These are phyloP conservation scores for Heliconius himera DNA, from an alignment of 1,140 invertebrate genomes.

Conservation along the genomic window DNA sequence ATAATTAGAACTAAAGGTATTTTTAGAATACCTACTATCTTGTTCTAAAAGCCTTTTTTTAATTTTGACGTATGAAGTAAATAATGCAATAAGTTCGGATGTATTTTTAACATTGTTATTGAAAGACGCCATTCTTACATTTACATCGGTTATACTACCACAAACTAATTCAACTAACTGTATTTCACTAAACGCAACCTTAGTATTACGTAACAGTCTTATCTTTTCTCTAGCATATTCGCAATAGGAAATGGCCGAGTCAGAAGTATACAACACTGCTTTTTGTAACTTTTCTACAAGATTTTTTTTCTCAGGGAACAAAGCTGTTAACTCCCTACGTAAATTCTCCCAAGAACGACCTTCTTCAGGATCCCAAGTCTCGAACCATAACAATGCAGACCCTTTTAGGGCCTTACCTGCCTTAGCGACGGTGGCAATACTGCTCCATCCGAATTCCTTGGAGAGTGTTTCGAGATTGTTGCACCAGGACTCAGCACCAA, in stretches of 20 bases:
- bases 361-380: constrained; percentile 41
- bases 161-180: constrained; percentile 45
- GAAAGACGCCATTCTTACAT: constrained; percentile 43
- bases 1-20: not conserved
- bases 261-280: constrained; percentile 38
- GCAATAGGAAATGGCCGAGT: constrained; percentile 38
- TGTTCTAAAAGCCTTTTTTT: constrained; percentile 31
- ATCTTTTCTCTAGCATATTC: constrained; percentile 48
- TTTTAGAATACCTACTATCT: not conserved
- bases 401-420: constrained; percentile 48
- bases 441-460: constrained; percentile 39
- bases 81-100: constrained; percentile 37
- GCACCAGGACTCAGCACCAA: constrained; percentile 44
- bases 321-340: constrained; percentile 24
- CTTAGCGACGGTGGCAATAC: constrained; percentile 32
- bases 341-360: constrained; percentile 36
- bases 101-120: constrained; percentile 42
- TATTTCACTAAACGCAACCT: constrained; percentile 40
- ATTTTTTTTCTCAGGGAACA: constrained; percentile 42
- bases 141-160: constrained; percentile 42
- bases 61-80: constrained; percentile 33
- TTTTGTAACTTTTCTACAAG: constrained; percentile 40
- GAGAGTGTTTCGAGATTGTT: constrained; percentile 30
- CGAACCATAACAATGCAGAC: constrained; percentile 44
- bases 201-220: constrained; percentile 38